phyloP scores from a whole-genome alignment of 2,797 vertebrate species.

The Bufotes viridis region DNA sequence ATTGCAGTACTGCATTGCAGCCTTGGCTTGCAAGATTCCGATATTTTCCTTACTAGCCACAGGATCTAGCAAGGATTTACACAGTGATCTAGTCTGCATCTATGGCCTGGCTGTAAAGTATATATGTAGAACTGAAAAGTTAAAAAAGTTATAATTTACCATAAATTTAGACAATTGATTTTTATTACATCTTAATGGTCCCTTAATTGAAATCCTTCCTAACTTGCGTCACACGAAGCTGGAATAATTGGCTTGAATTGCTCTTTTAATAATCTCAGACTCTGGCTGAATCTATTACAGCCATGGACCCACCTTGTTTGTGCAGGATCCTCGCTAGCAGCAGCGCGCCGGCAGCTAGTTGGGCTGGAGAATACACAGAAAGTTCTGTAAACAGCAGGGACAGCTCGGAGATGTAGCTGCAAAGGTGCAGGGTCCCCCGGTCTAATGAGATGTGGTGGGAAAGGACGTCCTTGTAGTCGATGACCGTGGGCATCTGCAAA shows the following conservation, averaged over 20 bases:
- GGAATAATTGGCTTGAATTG: background rate
- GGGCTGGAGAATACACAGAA: conserved; percentile 78
- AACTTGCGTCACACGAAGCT: background rate
- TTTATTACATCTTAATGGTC: background rate
- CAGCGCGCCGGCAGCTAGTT: conserved; percentile 84
- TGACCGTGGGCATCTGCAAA: conserved; percentile 84
- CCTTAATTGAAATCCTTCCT: background rate
- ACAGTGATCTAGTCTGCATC: background rate
- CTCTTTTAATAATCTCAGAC: background rate
- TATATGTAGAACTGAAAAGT: background rate
- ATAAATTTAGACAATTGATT: background rate
- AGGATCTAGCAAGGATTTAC: background rate
- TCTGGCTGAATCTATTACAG: background rate
- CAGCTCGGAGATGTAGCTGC: conserved; percentile 92
- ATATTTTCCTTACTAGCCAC: background rate
- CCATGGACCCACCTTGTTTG: conserved; percentile 78
- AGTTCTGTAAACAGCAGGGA: conserved; percentile 88
- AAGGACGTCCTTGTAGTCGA: conserved; percentile 92
- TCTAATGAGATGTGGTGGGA: conserved; percentile 79
- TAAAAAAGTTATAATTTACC: background rate
- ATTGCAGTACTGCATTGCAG: background rate
- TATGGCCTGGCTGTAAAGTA: background rate
- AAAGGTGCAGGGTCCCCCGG: conserved; percentile 84
- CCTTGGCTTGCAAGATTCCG: background rate
- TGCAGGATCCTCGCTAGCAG: conserved; percentile 88